Evolutionary conservation across 37 sponge, comb jelly and placozoan species (phyloP), one percentile per base, ranked within the genome.

Genomic region (Tethya wilhelma): DNA sequence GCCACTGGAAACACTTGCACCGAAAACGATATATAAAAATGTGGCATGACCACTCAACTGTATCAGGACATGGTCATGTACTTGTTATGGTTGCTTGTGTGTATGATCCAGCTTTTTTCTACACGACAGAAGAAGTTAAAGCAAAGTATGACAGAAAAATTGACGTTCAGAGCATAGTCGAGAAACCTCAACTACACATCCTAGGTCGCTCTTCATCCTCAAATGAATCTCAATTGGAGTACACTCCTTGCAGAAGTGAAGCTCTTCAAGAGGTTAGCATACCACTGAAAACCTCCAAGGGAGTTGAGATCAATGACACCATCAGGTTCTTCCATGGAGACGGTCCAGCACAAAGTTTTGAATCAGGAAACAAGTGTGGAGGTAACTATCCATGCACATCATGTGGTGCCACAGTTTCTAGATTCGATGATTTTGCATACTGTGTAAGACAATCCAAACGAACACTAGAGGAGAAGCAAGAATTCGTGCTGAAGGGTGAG

Each of bases 31-130:
- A n/a, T n/a, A n/a, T n/a, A n/a, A n/a, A n/a, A n/a, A n/a, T n/a
- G 20, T 79, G 79, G 79, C 79, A 79, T 67, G 79, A 79, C 19
- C 79, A 79, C 56, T 46, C 67, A 17, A 44, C 17, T 17, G 2
- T 79, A 1, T 67, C 56, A 38, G 60, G 63, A 9, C 79, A 79
- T 67, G 38, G 67, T 65, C 39, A 59, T 36, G 6, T 79, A 12
- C 12, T 60, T 45, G 67, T 65, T 8, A 67, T 42, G 32, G 53
- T 67, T 32, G 31, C 36, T 17, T 20, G 34, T 11, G 53, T 79
- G 1, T 79, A 36, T 45, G 53, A 79, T 34, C 46, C 79, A 53
- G 67, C 62, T 1, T 44, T 79, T 5, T 79, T 40, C 43, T 65
- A 37, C 20, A 67, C 79, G 2, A 19, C n/a, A 0, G 7, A 2